These are phyloP conservation scores for Eupithecia vulgata DNA, from an alignment of 2,888 invertebrate species.

Conservation along the genomic window DNA sequence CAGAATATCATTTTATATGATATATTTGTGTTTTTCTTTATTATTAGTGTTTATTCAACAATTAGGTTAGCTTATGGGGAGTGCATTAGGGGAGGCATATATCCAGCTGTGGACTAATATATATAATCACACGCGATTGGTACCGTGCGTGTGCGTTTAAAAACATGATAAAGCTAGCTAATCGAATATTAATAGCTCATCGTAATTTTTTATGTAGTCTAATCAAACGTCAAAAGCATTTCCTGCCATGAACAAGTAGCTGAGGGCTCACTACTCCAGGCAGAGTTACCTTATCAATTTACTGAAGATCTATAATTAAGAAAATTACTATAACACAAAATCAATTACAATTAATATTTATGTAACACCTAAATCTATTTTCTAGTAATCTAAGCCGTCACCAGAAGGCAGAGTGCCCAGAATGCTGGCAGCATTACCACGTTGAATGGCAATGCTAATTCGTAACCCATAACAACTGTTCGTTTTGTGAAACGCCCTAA, in stretches of 20 bases:
- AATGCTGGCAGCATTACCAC: too few relatives aligned
- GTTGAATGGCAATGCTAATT: too few relatives aligned
- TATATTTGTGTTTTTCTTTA: background rate
- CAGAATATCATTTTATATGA: background rate
- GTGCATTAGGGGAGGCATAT: too few relatives aligned
- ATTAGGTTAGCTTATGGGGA: too few relatives aligned
- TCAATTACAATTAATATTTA: too few relatives aligned
- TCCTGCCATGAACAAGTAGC: background rate
- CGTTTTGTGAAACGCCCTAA: background rate
- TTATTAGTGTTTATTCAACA: too few relatives aligned
- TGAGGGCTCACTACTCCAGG: background rate
- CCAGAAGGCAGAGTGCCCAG: too few relatives aligned
- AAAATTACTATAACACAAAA: too few relatives aligned
- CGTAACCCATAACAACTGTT: background rate
- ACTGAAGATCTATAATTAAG: too few relatives aligned
- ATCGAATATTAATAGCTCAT: constrained; percentile 15
- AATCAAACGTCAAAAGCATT: constrained; percentile 8
- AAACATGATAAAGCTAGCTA: constrained; percentile 6
- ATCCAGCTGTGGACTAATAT: too few relatives aligned
- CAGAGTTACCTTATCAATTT: background rate
- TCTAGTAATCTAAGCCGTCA: too few relatives aligned
- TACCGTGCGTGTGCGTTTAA: constrained; percentile 20
- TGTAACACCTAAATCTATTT: too few relatives aligned
- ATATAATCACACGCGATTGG: constrained; percentile 33
- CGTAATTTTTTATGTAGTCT: constrained; percentile 11